Evolutionary conservation across 2,113 vertebrate genomes (phyloP).

Genomic region (Brachyhypopomus occidentalis): DNA sequence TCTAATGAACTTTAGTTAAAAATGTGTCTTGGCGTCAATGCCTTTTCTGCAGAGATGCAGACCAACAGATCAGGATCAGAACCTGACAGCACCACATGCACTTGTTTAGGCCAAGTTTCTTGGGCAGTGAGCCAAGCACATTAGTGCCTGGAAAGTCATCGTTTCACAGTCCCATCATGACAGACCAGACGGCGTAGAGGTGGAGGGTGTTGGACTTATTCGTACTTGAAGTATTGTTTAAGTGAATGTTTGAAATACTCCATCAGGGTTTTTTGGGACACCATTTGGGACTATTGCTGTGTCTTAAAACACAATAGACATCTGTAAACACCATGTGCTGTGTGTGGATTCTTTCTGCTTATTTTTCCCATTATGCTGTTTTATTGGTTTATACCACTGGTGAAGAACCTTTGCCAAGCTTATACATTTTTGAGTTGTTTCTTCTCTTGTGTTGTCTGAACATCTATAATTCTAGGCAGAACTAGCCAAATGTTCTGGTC

Average conservation of each 20-base stretch:
- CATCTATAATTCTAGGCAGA: not conserved
- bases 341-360: not conserved
- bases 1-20: not conserved
- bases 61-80: slow-evolving; percentile 10
- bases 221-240: slow-evolving; percentile 17
- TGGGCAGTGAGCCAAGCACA: slow-evolving; percentile 41
- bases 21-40: not conserved
- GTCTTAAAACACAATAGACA: not conserved
- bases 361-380: slow-evolving; percentile 2
- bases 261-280: not conserved
- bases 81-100: slow-evolving; percentile 38
- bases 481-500: not conserved
- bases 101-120: slow-evolving; percentile 46
- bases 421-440: slow-evolving; percentile 22
- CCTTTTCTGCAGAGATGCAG: not conserved
- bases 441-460: slow-evolving; percentile 8
- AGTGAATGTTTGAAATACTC: slow-evolving; percentile 10
- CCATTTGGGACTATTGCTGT: slow-evolving; percentile 10
- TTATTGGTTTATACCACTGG: not conserved
- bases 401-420: not conserved
- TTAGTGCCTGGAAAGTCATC: not conserved
- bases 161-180: slow-evolving; percentile 24
- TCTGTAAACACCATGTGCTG: slow-evolving; percentile 11
- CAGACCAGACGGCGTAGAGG: slow-evolving; percentile 14
- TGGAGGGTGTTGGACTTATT: not conserved